Conservation (phyloP, 2,888 invertebrate species). For the Glaucopsyche alexis region DNA sequence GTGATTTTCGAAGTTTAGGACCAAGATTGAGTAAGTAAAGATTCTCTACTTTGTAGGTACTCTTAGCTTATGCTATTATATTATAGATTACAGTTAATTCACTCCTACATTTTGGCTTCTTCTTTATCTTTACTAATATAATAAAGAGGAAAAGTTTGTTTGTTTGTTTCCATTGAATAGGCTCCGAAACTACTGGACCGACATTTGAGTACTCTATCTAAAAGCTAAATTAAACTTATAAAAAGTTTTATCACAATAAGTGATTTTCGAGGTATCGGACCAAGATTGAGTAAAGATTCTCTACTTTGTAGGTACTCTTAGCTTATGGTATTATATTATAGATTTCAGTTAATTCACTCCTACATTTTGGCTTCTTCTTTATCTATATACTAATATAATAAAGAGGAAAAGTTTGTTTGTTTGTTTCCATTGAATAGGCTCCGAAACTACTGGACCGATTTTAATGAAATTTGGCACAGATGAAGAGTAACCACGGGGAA, state of each 20-base stretch:
- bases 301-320: neutral
- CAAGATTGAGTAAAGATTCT: neutral
- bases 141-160: no score
- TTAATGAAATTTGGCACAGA: no score
- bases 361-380: no score
- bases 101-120: neutral
- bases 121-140: no score
- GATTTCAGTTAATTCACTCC: no score
- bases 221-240: neutral
- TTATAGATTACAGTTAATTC: neutral
- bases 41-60: neutral
- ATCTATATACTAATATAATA: no score
- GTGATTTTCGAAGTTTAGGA: neutral
- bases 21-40: constrained; percentile 2
- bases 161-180: no score
- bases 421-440: no score
- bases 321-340: neutral
- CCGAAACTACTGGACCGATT: no score
- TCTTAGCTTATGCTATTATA: neutral
- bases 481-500: no score
- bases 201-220: neutral
- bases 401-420: no score
- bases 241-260: neutral
- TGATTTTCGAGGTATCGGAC: neutral
- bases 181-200: no score